Percentiles rank a stretch among this genome's conserved stretches.
Conservation (phyloP, 2,888 invertebrate species). For the Drosophila falleni region DNA sequence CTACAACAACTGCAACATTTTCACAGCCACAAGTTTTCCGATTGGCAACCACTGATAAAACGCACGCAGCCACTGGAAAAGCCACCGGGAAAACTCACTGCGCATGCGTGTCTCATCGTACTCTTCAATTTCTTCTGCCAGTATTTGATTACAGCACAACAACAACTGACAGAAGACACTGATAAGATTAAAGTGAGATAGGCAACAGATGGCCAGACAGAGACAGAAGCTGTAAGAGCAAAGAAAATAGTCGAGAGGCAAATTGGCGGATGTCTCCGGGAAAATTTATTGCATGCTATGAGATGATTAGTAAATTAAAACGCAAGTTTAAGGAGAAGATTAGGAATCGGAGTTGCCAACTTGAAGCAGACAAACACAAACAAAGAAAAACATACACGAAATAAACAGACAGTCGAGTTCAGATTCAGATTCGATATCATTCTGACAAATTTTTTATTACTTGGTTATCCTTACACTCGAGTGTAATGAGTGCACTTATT, state of each 20-base stretch:
- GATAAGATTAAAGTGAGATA: conserved; percentile 67
- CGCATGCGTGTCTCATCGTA: conserved; percentile 55
- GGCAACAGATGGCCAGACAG: conserved; percentile 24
- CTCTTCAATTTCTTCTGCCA: conserved; percentile 34
- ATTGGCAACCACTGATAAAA: conserved; percentile 63
- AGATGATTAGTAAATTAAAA: conserved; percentile 34
- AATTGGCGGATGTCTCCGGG: conserved; percentile 42
- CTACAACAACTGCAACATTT: conserved; percentile 35
- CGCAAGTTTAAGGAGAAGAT: too few species aligned
- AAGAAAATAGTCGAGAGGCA: conserved; percentile 27
- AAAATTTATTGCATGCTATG: conserved; percentile 52
- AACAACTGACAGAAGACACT: conserved; percentile 45
- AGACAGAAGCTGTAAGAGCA: conserved; percentile 12
- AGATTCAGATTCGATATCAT: too few species aligned
- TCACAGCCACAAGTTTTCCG: conserved; percentile 44
- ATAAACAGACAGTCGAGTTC: too few species aligned
- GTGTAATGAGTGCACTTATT: too few species aligned
- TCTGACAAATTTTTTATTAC: too few species aligned
- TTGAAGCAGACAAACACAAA: too few species aligned
- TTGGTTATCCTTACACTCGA: too few species aligned
- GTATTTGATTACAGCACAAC: conserved; percentile 69
- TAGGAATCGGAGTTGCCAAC: too few species aligned
- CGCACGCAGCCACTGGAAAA: conserved; percentile 42
- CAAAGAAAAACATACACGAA: too few species aligned
- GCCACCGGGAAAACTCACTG: conserved; percentile 34